Conservation (phyloP, 23 tunicate genomes). For the Trididemnum miniatum region DNA sequence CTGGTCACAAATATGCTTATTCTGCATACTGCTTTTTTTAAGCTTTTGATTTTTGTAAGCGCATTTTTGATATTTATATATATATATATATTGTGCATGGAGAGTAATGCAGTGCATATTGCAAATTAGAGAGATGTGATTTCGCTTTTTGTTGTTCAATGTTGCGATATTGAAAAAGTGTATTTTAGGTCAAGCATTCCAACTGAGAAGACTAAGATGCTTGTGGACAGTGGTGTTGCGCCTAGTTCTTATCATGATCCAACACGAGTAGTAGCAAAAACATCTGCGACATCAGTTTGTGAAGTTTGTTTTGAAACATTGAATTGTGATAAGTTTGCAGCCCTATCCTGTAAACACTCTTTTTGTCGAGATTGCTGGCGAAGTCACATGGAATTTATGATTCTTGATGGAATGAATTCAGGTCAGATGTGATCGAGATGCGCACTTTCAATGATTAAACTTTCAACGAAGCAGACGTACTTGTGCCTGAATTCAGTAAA, state of each 20-base stretch:
- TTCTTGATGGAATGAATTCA: conserved; percentile 58
- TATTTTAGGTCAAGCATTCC: conserved; percentile 6
- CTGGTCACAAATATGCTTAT: too few species aligned
- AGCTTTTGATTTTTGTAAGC: too few species aligned
- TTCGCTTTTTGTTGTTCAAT: too few species aligned
- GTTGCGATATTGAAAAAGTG: conserved; percentile 39
- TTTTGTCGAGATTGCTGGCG: conserved; percentile 88
- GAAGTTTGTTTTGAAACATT: conserved; percentile 65
- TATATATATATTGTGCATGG: too few species aligned
- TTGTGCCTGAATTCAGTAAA: too few species aligned
- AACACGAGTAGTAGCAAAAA: not conserved
- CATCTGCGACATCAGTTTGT: conserved; percentile 9
- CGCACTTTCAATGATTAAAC: too few species aligned
- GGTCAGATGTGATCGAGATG: too few species aligned
- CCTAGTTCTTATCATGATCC: not conserved
- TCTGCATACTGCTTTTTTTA: too few species aligned
- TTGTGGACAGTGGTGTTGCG: conserved; percentile 58
- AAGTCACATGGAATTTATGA: conserved; percentile 48
- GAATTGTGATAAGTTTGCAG: not conserved
- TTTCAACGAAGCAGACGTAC: too few species aligned
- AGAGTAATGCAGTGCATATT: too few species aligned
- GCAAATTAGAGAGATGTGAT: too few species aligned
- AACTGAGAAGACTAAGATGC: conserved; percentile 39
- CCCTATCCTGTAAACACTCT: conserved; percentile 64
- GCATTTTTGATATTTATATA: too few species aligned